Conservation (phyloP, 2,113 vertebrate genomes). For the Antechinus flavipes region DNA sequence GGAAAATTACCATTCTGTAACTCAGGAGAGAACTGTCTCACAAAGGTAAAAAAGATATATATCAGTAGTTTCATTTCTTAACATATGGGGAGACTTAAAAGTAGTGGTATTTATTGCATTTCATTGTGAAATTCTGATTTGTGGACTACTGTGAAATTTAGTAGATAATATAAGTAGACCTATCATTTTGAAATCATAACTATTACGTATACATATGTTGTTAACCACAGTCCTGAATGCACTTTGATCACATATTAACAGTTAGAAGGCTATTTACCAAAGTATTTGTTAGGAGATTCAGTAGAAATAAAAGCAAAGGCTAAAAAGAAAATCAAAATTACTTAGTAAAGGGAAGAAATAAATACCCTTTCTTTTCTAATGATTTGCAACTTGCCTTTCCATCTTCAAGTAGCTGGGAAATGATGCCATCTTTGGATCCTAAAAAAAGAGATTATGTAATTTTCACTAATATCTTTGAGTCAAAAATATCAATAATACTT, state of each 20-base stretch:
- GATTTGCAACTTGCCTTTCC: constrained; percentile 82
- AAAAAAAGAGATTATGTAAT: constrained; percentile 64
- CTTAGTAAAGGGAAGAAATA: background rate
- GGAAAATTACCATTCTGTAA: background rate
- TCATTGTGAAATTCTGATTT: background rate
- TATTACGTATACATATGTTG: background rate
- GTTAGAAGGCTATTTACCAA: background rate
- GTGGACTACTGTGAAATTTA: constrained; percentile 15
- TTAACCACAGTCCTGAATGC: constrained; percentile 1
- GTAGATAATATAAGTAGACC: constrained; percentile 25
- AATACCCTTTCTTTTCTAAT: background rate
- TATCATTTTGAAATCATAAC: constrained; percentile 44
- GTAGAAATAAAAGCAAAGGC: background rate
- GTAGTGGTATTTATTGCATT: background rate
- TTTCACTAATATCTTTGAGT: constrained; percentile 31
- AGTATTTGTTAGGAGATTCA: constrained; percentile 18
- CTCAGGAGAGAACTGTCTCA: constrained; percentile 14
- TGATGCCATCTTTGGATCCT: constrained; percentile 83
- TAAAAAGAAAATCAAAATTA: background rate
- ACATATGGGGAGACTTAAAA: constrained; percentile 12
- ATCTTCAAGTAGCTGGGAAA: constrained; percentile 83
- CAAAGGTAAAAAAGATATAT: background rate
- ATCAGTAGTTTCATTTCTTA: background rate
- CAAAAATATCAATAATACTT: background rate
- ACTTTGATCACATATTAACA: background rate